Evolutionary conservation across 2,113 vertebrate species (phyloP), one percentile per base, ranked within the genome.

Genomic region (Lepidothrix coronata): DNA sequence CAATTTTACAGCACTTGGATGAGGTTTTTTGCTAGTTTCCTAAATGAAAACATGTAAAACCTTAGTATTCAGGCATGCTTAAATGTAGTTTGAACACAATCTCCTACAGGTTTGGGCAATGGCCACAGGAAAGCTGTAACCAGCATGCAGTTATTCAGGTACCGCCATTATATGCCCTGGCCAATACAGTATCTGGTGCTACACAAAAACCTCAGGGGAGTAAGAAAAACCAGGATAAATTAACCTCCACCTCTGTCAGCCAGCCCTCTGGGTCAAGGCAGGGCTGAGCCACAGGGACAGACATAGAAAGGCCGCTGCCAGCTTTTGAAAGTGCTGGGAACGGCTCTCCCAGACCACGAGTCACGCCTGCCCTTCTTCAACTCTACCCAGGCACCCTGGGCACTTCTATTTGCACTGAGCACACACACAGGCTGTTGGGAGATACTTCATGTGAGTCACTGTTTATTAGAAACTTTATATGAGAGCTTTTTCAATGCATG

Each of bases 21-120:
- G 97, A 39, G 85, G 89, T 58, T 98, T 98, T 97, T 95, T 97
- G 94, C 91, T 95, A 17, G 94, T 66, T 77, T 98, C 98, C 98
- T 98, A 91, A 79, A 96, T n/a, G 49, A 91, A 33, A 95, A 61
- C 48, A 84, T 3, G 4, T 10, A 83, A 48, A 71, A 88, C 41
- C 94, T 78, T 49, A 76, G 72, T 18, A n/a, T n/a, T 23, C 28
- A 68, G 17, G 48, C 39, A 80, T 0, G 3, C 44, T 70, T 86
- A 61, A 67, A 35, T 10, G 23, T n/a, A 46, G 49, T 66, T 94
- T 87, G 80, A 44, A 59, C 41, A 58, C 23, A 66, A 3, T 11
- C 10, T 59, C 52, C n/a, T 48, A 41, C 21, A 77, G 57, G 27
- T 87, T 14, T 82, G 61, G 39, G 54, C 37, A 86, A 63, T 24